phyloP scores from a whole-genome alignment of 2,888 invertebrate species.

The Rhimphoctona megacephalus region DNA sequence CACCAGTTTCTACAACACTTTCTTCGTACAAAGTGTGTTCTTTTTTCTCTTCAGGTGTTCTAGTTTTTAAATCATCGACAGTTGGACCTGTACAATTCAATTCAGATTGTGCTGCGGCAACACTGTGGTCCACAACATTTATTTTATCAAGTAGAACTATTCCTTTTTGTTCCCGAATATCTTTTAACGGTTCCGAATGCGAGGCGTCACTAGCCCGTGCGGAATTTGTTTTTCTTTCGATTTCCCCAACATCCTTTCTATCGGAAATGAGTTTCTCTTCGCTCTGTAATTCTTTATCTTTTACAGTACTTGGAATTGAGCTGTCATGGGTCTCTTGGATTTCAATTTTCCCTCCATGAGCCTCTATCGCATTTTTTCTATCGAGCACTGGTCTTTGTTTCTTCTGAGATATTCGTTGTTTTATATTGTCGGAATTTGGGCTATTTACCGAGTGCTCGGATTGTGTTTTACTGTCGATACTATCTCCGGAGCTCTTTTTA shows the following conservation, averaged over 20 bases:
- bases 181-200: not conserved
- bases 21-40: too few species aligned
- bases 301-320: not conserved
- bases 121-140: not conserved
- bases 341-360: not conserved
- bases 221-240: not conserved
- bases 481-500: not conserved
- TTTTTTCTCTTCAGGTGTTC: not conserved
- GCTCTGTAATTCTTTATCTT: constrained; percentile 4
- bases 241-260: not conserved
- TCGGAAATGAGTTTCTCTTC: not conserved
- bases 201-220: not conserved
- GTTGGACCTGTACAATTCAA: not conserved
- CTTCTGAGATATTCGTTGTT: not conserved
- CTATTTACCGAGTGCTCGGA: not conserved
- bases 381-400: constrained; percentile 3
- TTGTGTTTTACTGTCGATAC: constrained; percentile 7
- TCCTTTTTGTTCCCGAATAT: not conserved
- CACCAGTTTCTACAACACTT: not conserved
- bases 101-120: not conserved
- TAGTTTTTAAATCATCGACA: not conserved
- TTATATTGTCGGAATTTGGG: constrained; percentile 19
- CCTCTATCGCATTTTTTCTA: not conserved
- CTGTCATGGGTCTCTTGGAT: not conserved
- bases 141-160: not conserved